Conservation (phyloP, 2,113 vertebrate species). For the Hyaena hyaena region DNA sequence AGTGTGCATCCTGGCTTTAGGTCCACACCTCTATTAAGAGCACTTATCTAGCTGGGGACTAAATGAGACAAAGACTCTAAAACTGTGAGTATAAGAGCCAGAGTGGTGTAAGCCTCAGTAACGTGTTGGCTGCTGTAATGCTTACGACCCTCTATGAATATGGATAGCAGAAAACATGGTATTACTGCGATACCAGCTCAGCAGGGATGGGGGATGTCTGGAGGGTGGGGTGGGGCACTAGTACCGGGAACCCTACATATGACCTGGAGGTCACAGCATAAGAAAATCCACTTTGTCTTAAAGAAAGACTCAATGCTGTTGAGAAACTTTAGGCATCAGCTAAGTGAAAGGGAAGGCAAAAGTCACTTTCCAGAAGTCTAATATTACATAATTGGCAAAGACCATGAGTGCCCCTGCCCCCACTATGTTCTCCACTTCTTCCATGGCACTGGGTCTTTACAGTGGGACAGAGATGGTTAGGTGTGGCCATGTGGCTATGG, state of each 20-base stretch:
- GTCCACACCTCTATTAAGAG: not conserved
- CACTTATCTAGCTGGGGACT: not conserved
- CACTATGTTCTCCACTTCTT: not conserved
- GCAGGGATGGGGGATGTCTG: not conserved
- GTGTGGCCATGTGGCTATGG: rapidly evolving
- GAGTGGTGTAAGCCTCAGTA: not conserved
- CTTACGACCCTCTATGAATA: not conserved
- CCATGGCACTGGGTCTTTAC: not conserved
- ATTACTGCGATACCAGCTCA: not conserved
- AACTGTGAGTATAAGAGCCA: not conserved
- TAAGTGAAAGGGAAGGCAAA: not conserved
- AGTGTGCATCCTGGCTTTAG: rapidly evolving
- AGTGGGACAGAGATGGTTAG: not conserved
- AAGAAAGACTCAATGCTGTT: not conserved
- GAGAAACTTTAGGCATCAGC: not conserved
- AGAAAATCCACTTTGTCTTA: not conserved
- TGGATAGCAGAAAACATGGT: not conserved
- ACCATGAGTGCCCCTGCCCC: rapidly evolving
- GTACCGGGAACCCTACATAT: not conserved
- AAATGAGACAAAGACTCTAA: not conserved
- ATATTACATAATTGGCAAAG: not conserved
- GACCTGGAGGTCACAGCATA: not conserved
- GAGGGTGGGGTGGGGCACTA: not conserved
- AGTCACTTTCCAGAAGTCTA: not conserved
- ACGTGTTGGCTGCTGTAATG: not conserved